Percentiles rank a stretch among this genome's conserved stretches.
Evolutionary conservation across 2,113 vertebrate genomes (phyloP).

Genomic region (Dascyllus trimaculatus): DNA sequence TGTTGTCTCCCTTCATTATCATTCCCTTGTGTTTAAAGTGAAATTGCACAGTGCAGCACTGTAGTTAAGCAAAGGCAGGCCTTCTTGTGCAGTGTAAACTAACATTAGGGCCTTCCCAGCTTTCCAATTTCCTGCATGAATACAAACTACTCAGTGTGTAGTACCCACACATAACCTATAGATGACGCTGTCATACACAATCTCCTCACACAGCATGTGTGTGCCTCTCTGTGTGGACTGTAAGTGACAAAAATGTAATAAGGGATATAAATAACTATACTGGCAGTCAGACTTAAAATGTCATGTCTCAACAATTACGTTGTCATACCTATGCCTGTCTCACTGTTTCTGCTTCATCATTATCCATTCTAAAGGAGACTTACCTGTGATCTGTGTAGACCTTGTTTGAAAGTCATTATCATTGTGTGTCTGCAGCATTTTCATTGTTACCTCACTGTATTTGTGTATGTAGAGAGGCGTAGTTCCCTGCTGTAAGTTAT

Average conservation of each 20-base stretch:
- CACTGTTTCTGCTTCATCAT: neutral
- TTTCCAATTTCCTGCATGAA: neutral
- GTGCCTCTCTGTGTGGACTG: neutral
- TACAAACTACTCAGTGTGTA: slow-evolving; percentile 26
- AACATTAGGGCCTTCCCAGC: neutral
- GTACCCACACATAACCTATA: slow-evolving; percentile 38
- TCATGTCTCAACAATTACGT: neutral
- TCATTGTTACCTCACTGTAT: neutral
- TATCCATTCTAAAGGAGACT: neutral
- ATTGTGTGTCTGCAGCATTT: neutral
- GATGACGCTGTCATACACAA: slow-evolving; percentile 52
- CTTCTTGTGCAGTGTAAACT: neutral
- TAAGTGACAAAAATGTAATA: slow-evolving; percentile 29
- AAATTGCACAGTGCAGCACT: slow-evolving; percentile 6
- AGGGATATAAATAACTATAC: slow-evolving; percentile 23
- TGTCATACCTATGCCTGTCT: neutral
- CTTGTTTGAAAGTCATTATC: neutral
- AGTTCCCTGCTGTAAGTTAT: slow-evolving; percentile 5
- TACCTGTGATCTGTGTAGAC: neutral
- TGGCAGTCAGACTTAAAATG: slow-evolving; percentile 2
- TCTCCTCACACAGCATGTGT: neutral
- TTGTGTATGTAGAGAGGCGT: slow-evolving; percentile 14
- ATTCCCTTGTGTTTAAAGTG: neutral
- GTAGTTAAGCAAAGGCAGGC: neutral
- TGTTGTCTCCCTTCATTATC: neutral